Percentiles rank a stretch among this genome's conserved stretches.
phyloP scores from a whole-genome alignment of 2,113 vertebrate species.

The Serinus canaria region DNA sequence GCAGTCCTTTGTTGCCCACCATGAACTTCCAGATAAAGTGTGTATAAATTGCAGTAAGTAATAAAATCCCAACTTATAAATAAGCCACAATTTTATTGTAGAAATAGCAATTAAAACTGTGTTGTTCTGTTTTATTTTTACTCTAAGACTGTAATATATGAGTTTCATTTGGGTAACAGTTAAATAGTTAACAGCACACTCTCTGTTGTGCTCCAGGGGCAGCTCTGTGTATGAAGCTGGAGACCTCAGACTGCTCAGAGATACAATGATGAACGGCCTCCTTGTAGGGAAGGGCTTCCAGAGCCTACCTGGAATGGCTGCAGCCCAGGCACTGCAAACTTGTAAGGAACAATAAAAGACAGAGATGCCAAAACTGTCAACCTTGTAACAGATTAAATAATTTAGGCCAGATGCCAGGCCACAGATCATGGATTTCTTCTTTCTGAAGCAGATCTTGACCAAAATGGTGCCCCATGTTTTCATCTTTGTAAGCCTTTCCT shows the following conservation, averaged over 20 bases:
- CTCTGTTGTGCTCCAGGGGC: slow-evolving; percentile 46
- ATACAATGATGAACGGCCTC: slow-evolving; percentile 39
- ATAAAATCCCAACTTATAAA: slow-evolving; percentile 72
- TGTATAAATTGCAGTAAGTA: slow-evolving; percentile 69
- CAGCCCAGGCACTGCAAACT: background rate
- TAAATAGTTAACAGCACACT: slow-evolving; percentile 8
- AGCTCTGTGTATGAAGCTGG: background rate
- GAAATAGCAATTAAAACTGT: slow-evolving; percentile 69
- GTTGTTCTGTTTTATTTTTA: slow-evolving; percentile 66
- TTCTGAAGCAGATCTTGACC: background rate
- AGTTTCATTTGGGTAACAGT: slow-evolving; percentile 61
- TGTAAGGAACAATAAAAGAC: background rate
- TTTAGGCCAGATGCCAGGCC: slow-evolving; percentile 28
- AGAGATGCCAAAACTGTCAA: slow-evolving; percentile 25
- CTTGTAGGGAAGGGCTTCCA: background rate
- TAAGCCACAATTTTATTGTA: slow-evolving; percentile 71
- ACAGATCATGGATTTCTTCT: background rate
- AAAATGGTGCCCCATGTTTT: slow-evolving; percentile 7
- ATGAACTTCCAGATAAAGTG: slow-evolving; percentile 67
- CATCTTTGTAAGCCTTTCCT: slow-evolving; percentile 16
- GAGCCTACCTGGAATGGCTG: background rate
- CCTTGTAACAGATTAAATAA: slow-evolving; percentile 42
- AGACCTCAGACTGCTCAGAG: slow-evolving; percentile 9
- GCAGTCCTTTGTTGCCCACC: slow-evolving; percentile 67
- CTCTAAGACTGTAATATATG: slow-evolving; percentile 57